These are phyloP conservation scores for Neopelma chrysocephalum DNA, from an alignment of 2,797 vertebrate genomes.

Conservation along the genomic window DNA sequence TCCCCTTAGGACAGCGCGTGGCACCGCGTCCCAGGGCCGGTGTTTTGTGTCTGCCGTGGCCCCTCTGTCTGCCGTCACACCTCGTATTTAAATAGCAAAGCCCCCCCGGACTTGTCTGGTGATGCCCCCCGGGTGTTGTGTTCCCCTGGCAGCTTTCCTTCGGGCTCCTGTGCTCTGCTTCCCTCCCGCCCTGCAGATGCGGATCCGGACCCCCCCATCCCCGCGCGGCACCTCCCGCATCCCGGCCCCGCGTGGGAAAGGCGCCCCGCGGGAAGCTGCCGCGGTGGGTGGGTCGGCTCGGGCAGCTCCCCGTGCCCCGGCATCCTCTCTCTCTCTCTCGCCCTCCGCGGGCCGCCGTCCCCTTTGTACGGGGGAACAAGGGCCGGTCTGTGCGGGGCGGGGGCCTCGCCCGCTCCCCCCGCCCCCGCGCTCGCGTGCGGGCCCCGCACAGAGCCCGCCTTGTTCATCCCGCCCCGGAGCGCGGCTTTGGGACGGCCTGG, in stretches of 20 bases:
- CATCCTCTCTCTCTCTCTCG: neutral
- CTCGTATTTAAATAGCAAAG: neutral
- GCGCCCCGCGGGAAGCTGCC: neutral
- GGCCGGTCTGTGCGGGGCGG: constrained; percentile 24
- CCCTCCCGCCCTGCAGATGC: neutral
- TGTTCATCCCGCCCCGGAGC: neutral
- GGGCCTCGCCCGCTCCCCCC: constrained; percentile 28
- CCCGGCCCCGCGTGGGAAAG: neutral
- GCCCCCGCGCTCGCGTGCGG: neutral
- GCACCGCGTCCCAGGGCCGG: neutral
- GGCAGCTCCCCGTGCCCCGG: neutral
- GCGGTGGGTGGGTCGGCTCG: rapidly evolving
- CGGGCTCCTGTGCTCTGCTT: neutral
- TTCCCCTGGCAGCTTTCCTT: neutral
- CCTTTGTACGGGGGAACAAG: constrained; percentile 73
- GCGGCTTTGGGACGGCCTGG: neutral
- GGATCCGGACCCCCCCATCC: neutral
- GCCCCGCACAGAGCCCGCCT: constrained; percentile 26
- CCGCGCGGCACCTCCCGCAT: neutral
- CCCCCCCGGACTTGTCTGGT: neutral
- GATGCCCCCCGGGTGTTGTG: rapidly evolving
- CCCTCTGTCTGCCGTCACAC: neutral
- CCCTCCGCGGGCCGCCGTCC: neutral
- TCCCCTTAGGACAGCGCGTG: neutral
- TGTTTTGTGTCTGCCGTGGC: neutral